Evolutionary conservation across 2,113 vertebrate species (phyloP).

Genomic region (Lynx canadensis): DNA sequence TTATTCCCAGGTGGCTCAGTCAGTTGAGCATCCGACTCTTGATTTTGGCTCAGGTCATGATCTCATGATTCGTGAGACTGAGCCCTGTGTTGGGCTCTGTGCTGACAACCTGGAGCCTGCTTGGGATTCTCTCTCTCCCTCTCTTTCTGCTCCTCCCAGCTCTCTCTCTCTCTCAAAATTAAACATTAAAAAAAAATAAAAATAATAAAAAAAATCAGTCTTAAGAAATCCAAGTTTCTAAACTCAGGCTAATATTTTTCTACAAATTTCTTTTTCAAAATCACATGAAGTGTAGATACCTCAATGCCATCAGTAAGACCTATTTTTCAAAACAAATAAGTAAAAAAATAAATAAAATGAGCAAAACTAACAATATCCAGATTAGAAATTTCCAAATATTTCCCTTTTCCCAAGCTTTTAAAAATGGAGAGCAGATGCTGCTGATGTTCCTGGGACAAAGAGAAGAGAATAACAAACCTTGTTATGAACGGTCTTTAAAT

Average conservation of each 20-base stretch:
- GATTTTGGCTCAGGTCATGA: too few relatives aligned
- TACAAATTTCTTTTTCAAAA: background rate
- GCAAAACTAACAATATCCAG: background rate
- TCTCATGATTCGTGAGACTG: too few relatives aligned
- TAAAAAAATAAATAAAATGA: background rate
- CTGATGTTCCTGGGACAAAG: background rate
- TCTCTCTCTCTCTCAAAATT: too few relatives aligned
- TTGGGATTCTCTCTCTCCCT: too few relatives aligned
- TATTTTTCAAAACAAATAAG: background rate
- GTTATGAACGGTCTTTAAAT: background rate
- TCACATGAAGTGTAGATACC: background rate
- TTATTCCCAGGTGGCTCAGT: background rate
- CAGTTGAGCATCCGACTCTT: too few relatives aligned
- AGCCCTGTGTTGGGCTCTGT: too few relatives aligned
- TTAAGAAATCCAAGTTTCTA: background rate
- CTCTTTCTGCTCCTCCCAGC: too few relatives aligned
- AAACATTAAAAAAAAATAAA: too few relatives aligned
- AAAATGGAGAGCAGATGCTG: background rate
- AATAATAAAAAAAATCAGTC: too few relatives aligned
- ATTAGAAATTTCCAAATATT: background rate
- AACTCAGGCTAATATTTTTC: background rate
- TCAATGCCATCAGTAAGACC: background rate
- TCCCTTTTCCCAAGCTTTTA: background rate
- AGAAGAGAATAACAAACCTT: background rate
- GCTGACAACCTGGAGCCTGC: too few relatives aligned